These are phyloP conservation scores for Vulpes ferrilata DNA, from an alignment of 2,113 vertebrate genomes.

Conservation along the genomic window DNA sequence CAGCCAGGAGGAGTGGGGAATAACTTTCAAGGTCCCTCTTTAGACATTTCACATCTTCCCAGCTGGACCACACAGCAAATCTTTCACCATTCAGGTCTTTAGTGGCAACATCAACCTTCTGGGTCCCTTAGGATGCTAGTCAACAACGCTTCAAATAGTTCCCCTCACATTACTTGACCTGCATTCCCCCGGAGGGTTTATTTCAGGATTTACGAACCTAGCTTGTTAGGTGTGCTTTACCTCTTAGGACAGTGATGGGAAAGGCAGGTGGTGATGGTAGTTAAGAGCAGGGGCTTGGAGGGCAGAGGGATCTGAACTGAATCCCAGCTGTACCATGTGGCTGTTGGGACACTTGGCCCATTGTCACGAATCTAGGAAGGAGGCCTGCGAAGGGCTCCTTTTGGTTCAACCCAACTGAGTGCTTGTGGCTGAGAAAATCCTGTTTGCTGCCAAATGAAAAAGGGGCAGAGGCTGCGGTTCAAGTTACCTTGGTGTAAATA, in stretches of 20 bases:
- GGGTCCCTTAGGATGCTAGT: fast-evolving
- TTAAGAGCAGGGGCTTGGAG: not conserved
- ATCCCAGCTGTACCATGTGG: not conserved
- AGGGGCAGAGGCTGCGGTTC: not conserved
- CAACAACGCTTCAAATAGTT: not conserved
- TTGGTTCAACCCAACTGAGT: not conserved
- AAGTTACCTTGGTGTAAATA: not conserved
- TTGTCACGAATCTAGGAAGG: not conserved
- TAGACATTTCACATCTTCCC: not conserved
- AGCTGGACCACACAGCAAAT: fast-evolving
- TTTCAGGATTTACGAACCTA: not conserved
- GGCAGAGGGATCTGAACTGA: not conserved
- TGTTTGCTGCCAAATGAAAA: not conserved
- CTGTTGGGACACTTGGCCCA: not conserved
- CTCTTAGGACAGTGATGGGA: not conserved
- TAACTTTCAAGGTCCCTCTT: not conserved
- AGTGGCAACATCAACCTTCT: fast-evolving
- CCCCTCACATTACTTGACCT: not conserved
- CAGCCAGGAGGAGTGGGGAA: fast-evolving
- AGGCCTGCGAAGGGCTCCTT: not conserved
- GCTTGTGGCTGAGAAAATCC: not conserved
- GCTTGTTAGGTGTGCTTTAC: not conserved
- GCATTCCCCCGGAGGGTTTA: not conserved
- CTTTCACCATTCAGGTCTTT: too few species aligned
- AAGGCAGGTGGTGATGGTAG: not conserved